A percentile compares a stretch with the other conserved stretches of the same genome.
Evolutionary conservation across 2,797 vertebrate species (phyloP).

Genomic region (Melanotaenia boesemani): DNA sequence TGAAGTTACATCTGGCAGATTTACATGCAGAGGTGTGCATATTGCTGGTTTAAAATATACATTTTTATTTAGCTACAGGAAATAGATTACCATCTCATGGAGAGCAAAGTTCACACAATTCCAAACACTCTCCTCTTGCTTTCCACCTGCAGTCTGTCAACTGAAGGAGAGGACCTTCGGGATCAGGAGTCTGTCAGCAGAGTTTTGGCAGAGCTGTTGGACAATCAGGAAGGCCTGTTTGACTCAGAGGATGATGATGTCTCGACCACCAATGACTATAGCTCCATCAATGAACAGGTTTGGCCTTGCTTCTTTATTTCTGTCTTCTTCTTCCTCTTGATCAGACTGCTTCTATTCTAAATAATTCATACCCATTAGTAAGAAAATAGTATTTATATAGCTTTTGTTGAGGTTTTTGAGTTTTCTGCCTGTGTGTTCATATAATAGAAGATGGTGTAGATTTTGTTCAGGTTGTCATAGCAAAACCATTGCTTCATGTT

Average conservation of each 20-base stretch:
- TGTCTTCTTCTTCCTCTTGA: not conserved
- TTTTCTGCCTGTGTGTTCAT: not conserved
- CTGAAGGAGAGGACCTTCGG: conserved; percentile 92
- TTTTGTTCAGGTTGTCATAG: not conserved
- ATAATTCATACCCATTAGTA: not conserved
- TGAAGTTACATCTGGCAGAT: not conserved
- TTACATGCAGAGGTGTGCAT: not conserved
- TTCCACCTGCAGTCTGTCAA: conserved; percentile 85
- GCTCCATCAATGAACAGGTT: conserved; percentile 97
- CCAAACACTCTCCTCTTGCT: not conserved
- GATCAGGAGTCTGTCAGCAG: conserved; percentile 95
- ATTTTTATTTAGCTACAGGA: not conserved
- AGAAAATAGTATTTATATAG: not conserved
- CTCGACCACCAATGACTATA: conserved; percentile 95
- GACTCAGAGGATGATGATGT: conserved; percentile 96
- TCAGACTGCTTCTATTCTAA: not conserved
- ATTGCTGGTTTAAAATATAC: not conserved
- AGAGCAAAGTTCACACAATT: not conserved
- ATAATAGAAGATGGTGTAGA: not conserved
- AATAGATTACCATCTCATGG: not conserved
- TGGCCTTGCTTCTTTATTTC: not conserved
- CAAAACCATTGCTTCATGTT: not conserved
- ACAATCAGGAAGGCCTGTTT: conserved; percentile 95
- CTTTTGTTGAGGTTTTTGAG: not conserved
- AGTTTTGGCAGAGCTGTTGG: conserved; percentile 93